These are phyloP conservation scores for Reticulitermes speratus DNA, from an alignment of 1,140 invertebrate species.

Conservation along the genomic window DNA sequence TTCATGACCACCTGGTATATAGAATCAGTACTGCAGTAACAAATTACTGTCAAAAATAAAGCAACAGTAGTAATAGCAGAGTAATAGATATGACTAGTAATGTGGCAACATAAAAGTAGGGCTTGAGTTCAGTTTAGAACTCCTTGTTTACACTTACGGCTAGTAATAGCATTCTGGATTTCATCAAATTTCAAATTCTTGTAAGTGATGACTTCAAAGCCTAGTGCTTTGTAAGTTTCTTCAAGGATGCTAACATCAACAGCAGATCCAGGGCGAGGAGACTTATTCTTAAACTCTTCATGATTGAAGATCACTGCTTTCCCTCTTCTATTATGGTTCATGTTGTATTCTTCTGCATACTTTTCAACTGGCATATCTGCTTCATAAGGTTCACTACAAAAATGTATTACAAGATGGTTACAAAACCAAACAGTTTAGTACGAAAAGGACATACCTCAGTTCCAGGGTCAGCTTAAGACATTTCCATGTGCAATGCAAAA, in stretches of 20 bases:
- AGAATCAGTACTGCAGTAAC: too few relatives aligned
- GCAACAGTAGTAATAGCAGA: too few relatives aligned
- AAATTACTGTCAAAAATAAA: too few relatives aligned
- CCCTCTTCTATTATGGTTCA: constrained; percentile 51
- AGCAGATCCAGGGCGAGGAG: constrained; percentile 41
- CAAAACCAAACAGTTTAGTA: too few relatives aligned
- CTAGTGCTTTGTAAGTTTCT: constrained; percentile 42
- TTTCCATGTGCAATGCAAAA: too few relatives aligned
- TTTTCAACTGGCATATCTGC: constrained; percentile 37
- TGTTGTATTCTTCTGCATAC: constrained; percentile 47
- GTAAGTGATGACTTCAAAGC: constrained; percentile 42
- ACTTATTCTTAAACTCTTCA: constrained; percentile 43
- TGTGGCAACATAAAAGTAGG: too few relatives aligned
- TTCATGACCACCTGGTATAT: too few relatives aligned
- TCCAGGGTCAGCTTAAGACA: too few relatives aligned
- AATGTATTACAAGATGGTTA: not conserved
- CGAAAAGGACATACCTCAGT: too few relatives aligned
- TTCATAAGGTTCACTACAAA: not conserved
- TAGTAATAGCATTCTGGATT: constrained; percentile 40
- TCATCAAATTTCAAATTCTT: constrained; percentile 40
- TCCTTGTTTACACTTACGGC: constrained; percentile 39
- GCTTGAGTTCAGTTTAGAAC: not conserved
- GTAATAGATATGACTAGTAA: too few relatives aligned
- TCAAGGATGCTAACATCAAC: constrained; percentile 42
- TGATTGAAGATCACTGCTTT: constrained; percentile 57